Evolutionary conservation across 1,140 invertebrate genomes (phyloP).

Genomic region (Drosophila takahashii): DNA sequence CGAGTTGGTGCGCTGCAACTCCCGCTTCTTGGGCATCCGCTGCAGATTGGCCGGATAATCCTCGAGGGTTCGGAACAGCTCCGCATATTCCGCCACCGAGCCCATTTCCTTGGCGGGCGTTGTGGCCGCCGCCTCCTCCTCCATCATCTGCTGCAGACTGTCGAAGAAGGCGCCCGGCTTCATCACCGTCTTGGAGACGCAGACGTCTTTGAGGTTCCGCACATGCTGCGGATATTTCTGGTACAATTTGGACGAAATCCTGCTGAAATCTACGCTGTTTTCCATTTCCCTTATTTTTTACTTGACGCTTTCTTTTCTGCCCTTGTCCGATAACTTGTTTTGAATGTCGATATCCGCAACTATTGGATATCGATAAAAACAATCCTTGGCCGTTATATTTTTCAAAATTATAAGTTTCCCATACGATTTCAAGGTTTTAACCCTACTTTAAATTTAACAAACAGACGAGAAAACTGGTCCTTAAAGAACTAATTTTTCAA

Average conservation of each 20-base stretch:
- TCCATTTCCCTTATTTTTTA: slow-evolving; percentile 43
- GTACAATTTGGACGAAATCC: slow-evolving; percentile 41
- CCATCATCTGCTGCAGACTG: slow-evolving; percentile 41
- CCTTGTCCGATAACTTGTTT: slow-evolving; percentile 5
- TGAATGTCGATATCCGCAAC: slow-evolving; percentile 12
- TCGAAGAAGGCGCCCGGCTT: slow-evolving; percentile 49
- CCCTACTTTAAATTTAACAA: no score
- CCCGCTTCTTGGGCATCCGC: slow-evolving; percentile 48
- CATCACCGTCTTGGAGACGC: slow-evolving; percentile 59
- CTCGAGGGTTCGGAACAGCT: slow-evolving; percentile 65
- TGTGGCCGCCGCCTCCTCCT: slow-evolving; percentile 28
- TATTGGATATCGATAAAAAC: slow-evolving; percentile 14
- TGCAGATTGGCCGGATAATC: slow-evolving; percentile 71
- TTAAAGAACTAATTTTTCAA: not conserved
- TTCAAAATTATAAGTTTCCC: not conserved
- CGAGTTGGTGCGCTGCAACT: slow-evolving; percentile 56
- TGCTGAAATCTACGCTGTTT: slow-evolving; percentile 39
- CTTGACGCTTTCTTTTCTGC: no score
- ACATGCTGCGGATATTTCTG: slow-evolving; percentile 42
- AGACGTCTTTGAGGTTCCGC: slow-evolving; percentile 46
- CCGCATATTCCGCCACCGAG: slow-evolving; percentile 55
- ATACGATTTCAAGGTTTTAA: no score
- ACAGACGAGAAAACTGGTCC: no score
- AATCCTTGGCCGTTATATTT: no score
- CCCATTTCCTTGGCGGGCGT: slow-evolving; percentile 39